Percentiles rank a stretch among this genome's conserved stretches.
Evolutionary conservation across 2,113 vertebrate genomes (phyloP).

Genomic region (Orthonyx spaldingii): DNA sequence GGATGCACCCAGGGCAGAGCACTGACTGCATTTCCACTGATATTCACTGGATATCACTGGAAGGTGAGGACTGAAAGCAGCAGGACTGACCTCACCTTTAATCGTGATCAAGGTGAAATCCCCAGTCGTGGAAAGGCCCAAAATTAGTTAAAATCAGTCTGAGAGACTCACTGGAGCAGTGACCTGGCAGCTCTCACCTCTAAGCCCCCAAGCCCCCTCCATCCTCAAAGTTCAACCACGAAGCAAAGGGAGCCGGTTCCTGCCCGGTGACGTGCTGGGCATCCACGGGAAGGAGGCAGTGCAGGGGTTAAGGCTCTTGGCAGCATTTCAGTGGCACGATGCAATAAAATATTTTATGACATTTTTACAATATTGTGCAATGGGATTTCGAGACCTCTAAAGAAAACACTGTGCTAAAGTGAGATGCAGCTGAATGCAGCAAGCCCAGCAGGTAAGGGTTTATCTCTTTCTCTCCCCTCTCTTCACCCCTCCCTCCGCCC

Average conservation of each 20-base stretch:
- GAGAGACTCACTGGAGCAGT: neutral
- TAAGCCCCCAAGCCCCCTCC: neutral
- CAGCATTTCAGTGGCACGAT: neutral
- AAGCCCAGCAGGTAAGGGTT: conserved; percentile 12
- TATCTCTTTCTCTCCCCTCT: neutral
- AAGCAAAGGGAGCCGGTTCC: neutral
- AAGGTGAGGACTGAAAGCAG: neutral
- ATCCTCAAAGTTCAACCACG: neutral
- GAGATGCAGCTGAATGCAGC: neutral
- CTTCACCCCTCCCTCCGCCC: neutral
- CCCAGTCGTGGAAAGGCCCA: fast-evolving
- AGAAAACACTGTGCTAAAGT: neutral
- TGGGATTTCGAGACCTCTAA: neutral
- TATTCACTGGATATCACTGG: neutral
- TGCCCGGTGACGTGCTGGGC: neutral
- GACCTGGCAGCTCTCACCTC: neutral
- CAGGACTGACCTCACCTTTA: neutral
- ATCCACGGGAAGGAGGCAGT: neutral
- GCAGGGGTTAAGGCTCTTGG: conserved; percentile 47
- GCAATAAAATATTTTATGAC: conserved; percentile 47
- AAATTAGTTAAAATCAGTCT: neutral
- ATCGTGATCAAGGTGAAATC: neutral
- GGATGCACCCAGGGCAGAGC: neutral
- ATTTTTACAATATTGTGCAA: conserved; percentile 47
- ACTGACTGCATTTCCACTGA: neutral